These are phyloP conservation scores for Hymenochirus boettgeri DNA, from an alignment of 2,113 vertebrate species.

Conservation along the genomic window DNA sequence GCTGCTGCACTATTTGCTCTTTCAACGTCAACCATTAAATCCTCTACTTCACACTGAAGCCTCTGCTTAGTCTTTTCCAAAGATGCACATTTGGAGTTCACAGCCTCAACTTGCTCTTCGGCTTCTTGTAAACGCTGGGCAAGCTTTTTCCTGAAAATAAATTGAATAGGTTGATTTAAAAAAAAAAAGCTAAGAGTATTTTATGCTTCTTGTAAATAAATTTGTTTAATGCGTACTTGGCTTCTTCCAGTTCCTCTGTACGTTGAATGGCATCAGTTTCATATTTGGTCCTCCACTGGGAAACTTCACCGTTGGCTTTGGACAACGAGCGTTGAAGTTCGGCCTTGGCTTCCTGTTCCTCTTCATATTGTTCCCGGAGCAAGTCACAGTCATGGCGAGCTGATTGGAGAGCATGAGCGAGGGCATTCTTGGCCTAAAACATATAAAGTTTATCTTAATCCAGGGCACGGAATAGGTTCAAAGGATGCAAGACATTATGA, in stretches of 20 bases:
- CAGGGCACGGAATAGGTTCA: too few species aligned
- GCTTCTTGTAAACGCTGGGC: slow-evolving; percentile 59
- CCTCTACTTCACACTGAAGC: slow-evolving; percentile 60
- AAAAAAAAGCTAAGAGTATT: background rate
- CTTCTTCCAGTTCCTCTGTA: slow-evolving; percentile 77
- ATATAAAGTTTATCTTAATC: too few species aligned
- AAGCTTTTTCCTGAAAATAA: slow-evolving; percentile 56
- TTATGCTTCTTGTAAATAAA: background rate
- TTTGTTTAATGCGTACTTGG: slow-evolving; percentile 61
- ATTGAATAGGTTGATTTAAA: background rate
- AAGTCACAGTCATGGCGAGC: slow-evolving; percentile 75
- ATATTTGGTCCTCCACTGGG: slow-evolving; percentile 79
- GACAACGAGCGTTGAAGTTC: slow-evolving; percentile 76
- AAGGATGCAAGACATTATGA: too few species aligned
- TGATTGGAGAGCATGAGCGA: slow-evolving; percentile 60
- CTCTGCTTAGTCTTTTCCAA: slow-evolving; percentile 67
- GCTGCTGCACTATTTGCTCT: slow-evolving; percentile 52
- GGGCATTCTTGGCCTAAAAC: slow-evolving; percentile 60
- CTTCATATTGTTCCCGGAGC: slow-evolving; percentile 75
- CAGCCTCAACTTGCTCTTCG: slow-evolving; percentile 56
- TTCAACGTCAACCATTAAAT: slow-evolving; percentile 56
- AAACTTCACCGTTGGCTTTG: slow-evolving; percentile 79
- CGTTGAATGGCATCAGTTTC: slow-evolving; percentile 79
- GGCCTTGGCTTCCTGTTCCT: slow-evolving; percentile 75
- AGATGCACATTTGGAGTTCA: slow-evolving; percentile 59